Base-by-base conservation (phyloP, 2,888 invertebrate genomes). In the Cosmopolites sordidus region DNA sequence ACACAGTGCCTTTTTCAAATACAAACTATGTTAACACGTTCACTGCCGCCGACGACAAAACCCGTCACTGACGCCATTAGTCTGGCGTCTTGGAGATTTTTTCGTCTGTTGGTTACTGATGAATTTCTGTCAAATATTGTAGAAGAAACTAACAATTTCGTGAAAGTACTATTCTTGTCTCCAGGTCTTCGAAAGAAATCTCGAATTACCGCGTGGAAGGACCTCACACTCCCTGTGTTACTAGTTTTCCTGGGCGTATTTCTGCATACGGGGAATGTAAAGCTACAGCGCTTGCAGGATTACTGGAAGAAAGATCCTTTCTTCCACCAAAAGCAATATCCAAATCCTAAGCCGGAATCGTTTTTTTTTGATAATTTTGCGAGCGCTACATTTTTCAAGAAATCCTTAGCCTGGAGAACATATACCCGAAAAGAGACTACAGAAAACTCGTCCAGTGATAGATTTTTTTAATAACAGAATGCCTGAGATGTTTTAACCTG, bases 391-490 rank as follows among this genome's bases (percentile, higher is more conserved):
- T 48, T 53, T 53, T 17, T 15, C 22, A 16, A 45, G 14, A 39
- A 50, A 27, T 43, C 27, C 18, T n/a, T 17, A 17, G 47, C 27
- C 9, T 6, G 22, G 11, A 22, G 16, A 43, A 33, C 46, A 27
- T 41, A 15, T 43, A 30, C 39, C 33, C 4, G 18, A 33, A n/a
- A 56, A 59, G 37, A 39, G 48, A 16, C 43, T 58, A 27, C 51
- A 48, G 30, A 69, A 72, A 66, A 66, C 71, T 38, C 58, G 60
- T 14, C 61, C 62, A 17, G 17, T 73, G n/a, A 51, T 73, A 12
- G 65, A 70, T 54, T 61, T 67, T 62, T 73, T 73, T 60, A 60
- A 59, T 43, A 11, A n/a, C 3, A 54, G 39, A 44, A 60, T 58
- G 53, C 2, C 15, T 18, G 47, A 33, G 27, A 42, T 62, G 38